A percentile compares a stretch with the other conserved stretches of the same genome.
These are phyloP conservation scores for Numida meleagris DNA, from an alignment of 2,113 vertebrate genomes.

Conservation along the genomic window DNA sequence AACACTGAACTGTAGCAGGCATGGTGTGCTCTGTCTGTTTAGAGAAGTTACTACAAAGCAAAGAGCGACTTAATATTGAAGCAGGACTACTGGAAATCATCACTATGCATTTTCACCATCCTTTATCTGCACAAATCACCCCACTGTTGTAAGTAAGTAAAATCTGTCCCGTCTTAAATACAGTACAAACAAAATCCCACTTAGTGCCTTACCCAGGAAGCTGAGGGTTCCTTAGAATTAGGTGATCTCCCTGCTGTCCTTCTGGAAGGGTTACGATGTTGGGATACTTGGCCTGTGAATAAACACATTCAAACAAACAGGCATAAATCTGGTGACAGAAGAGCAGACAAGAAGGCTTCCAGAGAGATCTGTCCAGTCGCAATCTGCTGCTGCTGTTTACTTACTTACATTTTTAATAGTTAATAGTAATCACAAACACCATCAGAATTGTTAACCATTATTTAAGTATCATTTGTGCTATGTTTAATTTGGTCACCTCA, in stretches of 20 bases:
- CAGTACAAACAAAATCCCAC: neutral
- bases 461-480: neutral
- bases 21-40: neutral
- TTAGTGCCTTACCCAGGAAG: slow-evolving; percentile 73
- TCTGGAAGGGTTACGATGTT: slow-evolving; percentile 73
- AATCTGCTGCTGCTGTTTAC: neutral
- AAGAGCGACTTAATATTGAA: neutral
- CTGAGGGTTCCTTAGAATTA: slow-evolving; percentile 69
- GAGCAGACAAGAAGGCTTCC: neutral
- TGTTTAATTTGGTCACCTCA: neutral
- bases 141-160: neutral
- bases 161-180: neutral
- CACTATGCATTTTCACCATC: neutral
- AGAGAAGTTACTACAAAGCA: neutral
- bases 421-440: neutral
- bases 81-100: fast-evolving
- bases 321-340: neutral
- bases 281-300: slow-evolving; percentile 80
- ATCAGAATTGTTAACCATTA: too few species aligned
- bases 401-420: neutral
- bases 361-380: neutral
- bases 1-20: neutral
- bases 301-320: neutral
- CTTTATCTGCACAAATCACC: neutral
- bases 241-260: slow-evolving; percentile 71